A percentile compares a stretch with the other conserved stretches of the same genome.
phyloP scores from a whole-genome alignment of 2,888 invertebrate genomes.

The Gryllus longicercus region DNA sequence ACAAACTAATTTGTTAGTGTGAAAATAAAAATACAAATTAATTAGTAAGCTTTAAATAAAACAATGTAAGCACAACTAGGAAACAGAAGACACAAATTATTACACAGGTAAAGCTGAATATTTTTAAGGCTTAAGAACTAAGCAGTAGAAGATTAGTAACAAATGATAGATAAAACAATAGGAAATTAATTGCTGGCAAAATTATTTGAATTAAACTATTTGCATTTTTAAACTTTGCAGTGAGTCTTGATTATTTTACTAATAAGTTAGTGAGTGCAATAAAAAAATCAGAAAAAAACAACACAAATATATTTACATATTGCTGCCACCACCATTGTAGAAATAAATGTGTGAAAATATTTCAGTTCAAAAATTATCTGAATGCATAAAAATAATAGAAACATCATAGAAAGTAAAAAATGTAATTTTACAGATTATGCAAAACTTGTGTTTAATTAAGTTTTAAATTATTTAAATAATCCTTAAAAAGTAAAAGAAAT shows the following conservation, averaged over 20 bases:
- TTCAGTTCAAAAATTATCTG: too few relatives aligned
- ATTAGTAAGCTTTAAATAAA: constrained; percentile 11
- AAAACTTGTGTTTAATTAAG: not conserved
- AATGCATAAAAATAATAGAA: too few relatives aligned
- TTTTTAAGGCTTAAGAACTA: constrained; percentile 20
- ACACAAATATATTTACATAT: not conserved
- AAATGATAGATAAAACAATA: constrained; percentile 11
- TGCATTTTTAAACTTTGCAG: too few relatives aligned
- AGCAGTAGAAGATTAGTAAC: constrained; percentile 23
- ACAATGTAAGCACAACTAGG: constrained; percentile 10
- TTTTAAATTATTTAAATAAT: not conserved
- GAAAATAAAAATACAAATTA: constrained; percentile 22
- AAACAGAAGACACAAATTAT: constrained; percentile 3
- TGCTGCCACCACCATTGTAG: constrained; percentile 23
- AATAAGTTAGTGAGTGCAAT: too few relatives aligned
- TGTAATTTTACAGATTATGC: too few relatives aligned
- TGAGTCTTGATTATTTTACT: too few relatives aligned
- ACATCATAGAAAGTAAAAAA: too few relatives aligned
- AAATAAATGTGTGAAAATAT: not conserved
- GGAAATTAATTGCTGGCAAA: constrained; percentile 21
- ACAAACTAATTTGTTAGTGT: constrained; percentile 35
- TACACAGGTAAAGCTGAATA: not conserved
- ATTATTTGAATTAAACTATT: too few relatives aligned
- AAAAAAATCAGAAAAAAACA: not conserved
- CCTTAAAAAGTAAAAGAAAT: too few relatives aligned